Evolutionary conservation across 2,797 vertebrate species (phyloP), one percentile per base, ranked within the genome.

Genomic region (Argyrosomus regius): DNA sequence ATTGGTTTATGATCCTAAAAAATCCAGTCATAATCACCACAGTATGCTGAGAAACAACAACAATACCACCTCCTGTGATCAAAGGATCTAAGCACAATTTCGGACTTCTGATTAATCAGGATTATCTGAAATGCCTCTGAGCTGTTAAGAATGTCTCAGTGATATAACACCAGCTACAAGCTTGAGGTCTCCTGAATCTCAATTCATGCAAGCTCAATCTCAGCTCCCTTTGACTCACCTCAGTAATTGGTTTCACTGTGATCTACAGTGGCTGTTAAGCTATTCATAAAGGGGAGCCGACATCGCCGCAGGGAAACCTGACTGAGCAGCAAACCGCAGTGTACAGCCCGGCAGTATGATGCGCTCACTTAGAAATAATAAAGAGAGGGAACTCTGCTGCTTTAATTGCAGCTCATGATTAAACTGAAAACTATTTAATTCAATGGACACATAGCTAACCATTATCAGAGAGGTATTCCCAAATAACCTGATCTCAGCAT

Each of bases 191-290:
- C 63, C 77, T 78, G 75, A 64, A 84, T 90, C 70, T 81, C 56
- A 90, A 88, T 87, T 80, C 57, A 78, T 57, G 70, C 52, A 3
- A 63, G 76, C 75, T 87, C 49, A 75, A 76, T 86, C 84, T 76
- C 48, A 49, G 78, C 86, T 86, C 78, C 71, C 75, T 88, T 87
- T 88, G 83, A 91, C 84, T 93, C 83, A 88, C 85, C 85, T 84
- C 86, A 76, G 83, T 90, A 93, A 91, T 91, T 92, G 89, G 87
- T 91, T 92, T 92, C 79, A 74, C 82, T 87, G 82, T 88, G 86
- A 92, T 92, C 82, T 88, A 82, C 89, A 84, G 81, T 70, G 76
- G 77, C 88, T 88, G 82, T 82, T 90, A 85, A 86, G 88, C 88
- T 87, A 91, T 88, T 92, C 92, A 92, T 91, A 89, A 90, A 88